Conservation (phyloP, 2,888 invertebrate species). For the Marronus borbonicus region DNA sequence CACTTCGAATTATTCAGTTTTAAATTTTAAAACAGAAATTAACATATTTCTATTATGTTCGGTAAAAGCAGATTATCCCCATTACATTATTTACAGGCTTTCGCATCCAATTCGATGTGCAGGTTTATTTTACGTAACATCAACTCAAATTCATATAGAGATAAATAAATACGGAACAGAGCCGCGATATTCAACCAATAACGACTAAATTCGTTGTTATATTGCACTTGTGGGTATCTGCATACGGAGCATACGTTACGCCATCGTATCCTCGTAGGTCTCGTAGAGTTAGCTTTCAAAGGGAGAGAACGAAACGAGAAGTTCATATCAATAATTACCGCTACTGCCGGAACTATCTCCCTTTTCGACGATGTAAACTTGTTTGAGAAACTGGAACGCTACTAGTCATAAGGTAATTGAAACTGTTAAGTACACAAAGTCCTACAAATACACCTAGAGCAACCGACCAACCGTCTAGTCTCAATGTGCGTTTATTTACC, state of each 20-base stretch:
- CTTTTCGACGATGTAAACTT: conserved; percentile 50
- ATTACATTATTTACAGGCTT: too few species aligned
- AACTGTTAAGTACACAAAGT: conserved; percentile 52
- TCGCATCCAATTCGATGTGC: too few species aligned
- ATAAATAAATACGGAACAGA: too few species aligned
- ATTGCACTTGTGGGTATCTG: neutral
- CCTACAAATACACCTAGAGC: conserved; percentile 50
- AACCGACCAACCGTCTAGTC: conserved; percentile 34
- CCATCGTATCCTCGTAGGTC: too few species aligned
- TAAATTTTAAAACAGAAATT: too few species aligned
- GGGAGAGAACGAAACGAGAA: conserved; percentile 32
- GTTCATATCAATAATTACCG: conserved; percentile 51
- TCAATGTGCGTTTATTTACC: conserved; percentile 47
- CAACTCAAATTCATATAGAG: too few species aligned
- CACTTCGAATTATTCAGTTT: too few species aligned
- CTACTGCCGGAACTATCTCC: conserved; percentile 27
- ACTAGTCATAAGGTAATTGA: conserved; percentile 53
- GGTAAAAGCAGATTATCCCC: too few species aligned
- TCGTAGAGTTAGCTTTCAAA: conserved; percentile 22
- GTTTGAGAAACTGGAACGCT: conserved; percentile 52
- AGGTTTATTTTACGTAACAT: too few species aligned
- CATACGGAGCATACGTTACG: neutral
- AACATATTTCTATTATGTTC: too few species aligned
- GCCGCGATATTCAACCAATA: too few species aligned
- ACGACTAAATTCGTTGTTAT: too few species aligned